These are phyloP conservation scores for Catocala nupta DNA, from an alignment of 2,888 invertebrate genomes.

Conservation along the genomic window DNA sequence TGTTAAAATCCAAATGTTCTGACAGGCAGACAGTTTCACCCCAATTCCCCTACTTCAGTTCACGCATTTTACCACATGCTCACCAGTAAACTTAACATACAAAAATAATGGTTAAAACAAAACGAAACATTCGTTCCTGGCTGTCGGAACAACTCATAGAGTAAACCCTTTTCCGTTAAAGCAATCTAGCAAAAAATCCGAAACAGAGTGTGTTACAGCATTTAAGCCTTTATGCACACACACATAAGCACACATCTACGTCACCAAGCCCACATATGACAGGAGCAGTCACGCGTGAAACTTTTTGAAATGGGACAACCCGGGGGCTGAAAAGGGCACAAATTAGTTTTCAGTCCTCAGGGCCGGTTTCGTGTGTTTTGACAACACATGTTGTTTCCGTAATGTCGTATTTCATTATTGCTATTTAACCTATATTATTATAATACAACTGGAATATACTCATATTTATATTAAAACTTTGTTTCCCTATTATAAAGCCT, in stretches of 20 bases:
- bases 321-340: conserved; percentile 23
- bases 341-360: conserved; percentile 30
- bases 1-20: too few relatives aligned
- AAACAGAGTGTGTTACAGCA: neutral
- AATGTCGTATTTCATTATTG: conserved; percentile 9
- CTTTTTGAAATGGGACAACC: conserved; percentile 42
- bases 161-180: neutral
- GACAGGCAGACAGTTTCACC: too few relatives aligned
- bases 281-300: conserved; percentile 25
- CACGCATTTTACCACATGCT: too few relatives aligned
- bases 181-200: neutral
- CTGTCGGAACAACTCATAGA: too few relatives aligned
- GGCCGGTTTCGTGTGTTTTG: conserved; percentile 24
- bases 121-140: too few relatives aligned
- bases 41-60: too few relatives aligned
- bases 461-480: too few relatives aligned
- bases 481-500: too few relatives aligned
- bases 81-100: too few relatives aligned
- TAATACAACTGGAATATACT: too few relatives aligned
- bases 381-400: conserved; percentile 18
- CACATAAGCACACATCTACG: neutral
- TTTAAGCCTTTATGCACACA: neutral
- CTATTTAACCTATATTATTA: neutral
- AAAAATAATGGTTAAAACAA: too few relatives aligned
- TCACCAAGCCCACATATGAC: conserved; percentile 22